phyloP scores from a whole-genome alignment of 2,113 vertebrate species.

The Rhombomys opimus region DNA sequence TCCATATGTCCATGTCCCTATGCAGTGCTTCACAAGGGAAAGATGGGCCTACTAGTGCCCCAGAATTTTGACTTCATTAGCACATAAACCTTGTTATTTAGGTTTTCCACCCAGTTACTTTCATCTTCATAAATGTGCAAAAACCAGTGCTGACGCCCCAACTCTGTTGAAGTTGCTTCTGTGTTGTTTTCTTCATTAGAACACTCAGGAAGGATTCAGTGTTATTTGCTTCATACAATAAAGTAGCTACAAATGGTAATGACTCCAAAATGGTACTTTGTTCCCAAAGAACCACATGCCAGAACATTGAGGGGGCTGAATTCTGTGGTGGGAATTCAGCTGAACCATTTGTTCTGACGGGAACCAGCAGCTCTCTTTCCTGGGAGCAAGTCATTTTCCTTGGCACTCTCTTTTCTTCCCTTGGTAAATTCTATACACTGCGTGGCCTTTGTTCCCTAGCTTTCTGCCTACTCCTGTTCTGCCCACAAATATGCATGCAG shows the following conservation, averaged over 20 bases:
- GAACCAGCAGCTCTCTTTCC: slow-evolving; percentile 59
- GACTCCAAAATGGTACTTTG: slow-evolving; percentile 73
- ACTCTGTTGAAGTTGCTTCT: slow-evolving; percentile 40
- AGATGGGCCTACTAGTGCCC: slow-evolving; percentile 13
- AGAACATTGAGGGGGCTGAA: slow-evolving; percentile 80
- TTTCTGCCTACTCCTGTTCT: slow-evolving; percentile 16
- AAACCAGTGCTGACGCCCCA: slow-evolving; percentile 32
- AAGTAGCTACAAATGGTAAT: slow-evolving; percentile 74
- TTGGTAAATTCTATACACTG: background rate
- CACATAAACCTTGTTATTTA: slow-evolving; percentile 28
- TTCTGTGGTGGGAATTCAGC: slow-evolving; percentile 69
- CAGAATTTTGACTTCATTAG: slow-evolving; percentile 19
- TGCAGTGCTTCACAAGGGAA: background rate
- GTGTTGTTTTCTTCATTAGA: slow-evolving; percentile 66
- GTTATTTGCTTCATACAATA: slow-evolving; percentile 64
- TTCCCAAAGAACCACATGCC: slow-evolving; percentile 71
- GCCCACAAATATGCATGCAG: background rate
- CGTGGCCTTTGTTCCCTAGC: background rate
- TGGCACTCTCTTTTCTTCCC: slow-evolving; percentile 31
- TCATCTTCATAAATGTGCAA: slow-evolving; percentile 53
- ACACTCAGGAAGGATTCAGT: slow-evolving; percentile 57
- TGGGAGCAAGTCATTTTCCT: slow-evolving; percentile 35
- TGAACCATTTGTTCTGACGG: slow-evolving; percentile 71
- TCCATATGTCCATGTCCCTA: background rate
- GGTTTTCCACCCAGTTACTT: slow-evolving; percentile 24